Base-by-base conservation (phyloP, 2,888 invertebrate species). In the Bombyx huttoni region DNA sequence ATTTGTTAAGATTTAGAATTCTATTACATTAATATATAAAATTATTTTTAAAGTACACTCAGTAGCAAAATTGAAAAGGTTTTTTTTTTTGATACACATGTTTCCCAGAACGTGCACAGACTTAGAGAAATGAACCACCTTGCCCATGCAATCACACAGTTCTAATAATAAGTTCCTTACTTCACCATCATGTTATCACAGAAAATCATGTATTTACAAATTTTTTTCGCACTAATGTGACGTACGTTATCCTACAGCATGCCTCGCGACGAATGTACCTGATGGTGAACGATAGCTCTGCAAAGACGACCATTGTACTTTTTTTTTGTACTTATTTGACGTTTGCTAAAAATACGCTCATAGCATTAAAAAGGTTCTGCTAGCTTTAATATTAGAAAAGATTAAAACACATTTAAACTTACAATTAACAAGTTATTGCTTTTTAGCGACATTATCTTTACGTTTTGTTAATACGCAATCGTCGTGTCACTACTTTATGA, bases 171-270 rank as follows among this genome's bases (percentile, higher is more conserved):
- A 78, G 76, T 74, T 76, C 67, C 75, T 78, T 80, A 82, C 81
- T 81, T 81, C 81, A 77, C 70, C 75, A 67, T 40, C 82, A 84
- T 88, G 86, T 89, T 89, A 89, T 89, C 89, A 89, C 89, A 89
- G 89, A 89, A 89, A 89, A 89, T 87, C 77, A 89, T 89, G 85
- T 89, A 89, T 89, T 84, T 89, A 89, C 89, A 89, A 87, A 84
- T 89, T 40, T 40, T 88, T 83, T 84, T 84, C 87, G 74, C 77
- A 81, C 81, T 79, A 80, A 76, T 75, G 78, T 84, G 79, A 75
- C 75, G 79, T 82, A 84, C 81, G 75, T 78, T 75, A 67, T 59
- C 75, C 75, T 78, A 80, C 73, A 74, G 74, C 75, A 79, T 81
- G 81, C 74, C 70, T 79, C 75, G 79, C 73, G 78, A 80, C 77